Conservation (phyloP, 2,888 invertebrate genomes). For the Drosophila conformis region DNA sequence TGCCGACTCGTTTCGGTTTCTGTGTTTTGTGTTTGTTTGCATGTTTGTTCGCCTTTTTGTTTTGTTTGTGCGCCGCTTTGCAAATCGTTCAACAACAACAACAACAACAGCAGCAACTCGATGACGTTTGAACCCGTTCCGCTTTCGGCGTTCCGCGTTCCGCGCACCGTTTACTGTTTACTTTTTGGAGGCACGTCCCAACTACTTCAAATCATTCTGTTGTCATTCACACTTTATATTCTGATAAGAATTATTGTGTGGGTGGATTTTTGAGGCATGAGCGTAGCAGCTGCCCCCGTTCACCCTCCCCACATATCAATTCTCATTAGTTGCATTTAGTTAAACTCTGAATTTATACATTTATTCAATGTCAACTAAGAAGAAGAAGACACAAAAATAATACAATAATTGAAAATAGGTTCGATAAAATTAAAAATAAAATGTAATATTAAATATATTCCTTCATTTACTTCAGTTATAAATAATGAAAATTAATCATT, state of each 20-base stretch:
- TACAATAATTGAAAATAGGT: background rate
- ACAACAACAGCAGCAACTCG: constrained; percentile 20
- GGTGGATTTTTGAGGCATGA: background rate
- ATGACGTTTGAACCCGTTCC: constrained; percentile 44
- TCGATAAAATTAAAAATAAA: background rate
- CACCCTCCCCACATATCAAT: background rate
- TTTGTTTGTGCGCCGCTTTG: constrained; percentile 43
- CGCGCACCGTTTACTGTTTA: constrained; percentile 21
- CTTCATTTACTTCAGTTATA: background rate
- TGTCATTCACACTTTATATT: background rate
- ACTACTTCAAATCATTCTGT: background rate
- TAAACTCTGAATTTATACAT: background rate
- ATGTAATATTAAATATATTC: too few species aligned
- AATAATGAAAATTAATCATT: background rate
- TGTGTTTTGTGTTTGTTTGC: constrained; percentile 69
- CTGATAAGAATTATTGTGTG: background rate
- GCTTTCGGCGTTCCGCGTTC: constrained; percentile 19
- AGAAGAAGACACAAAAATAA: background rate
- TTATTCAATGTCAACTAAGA: background rate
- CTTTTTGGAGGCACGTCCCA: constrained; percentile 50
- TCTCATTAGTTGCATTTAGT: background rate
- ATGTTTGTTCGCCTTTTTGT: constrained; percentile 37
- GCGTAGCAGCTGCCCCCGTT: background rate
- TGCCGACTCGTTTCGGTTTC: constrained; percentile 32
- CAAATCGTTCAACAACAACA: constrained; percentile 56